Conservation (phyloP, 92 coral and sea anemone species). For the Actinostola sp. region DNA sequence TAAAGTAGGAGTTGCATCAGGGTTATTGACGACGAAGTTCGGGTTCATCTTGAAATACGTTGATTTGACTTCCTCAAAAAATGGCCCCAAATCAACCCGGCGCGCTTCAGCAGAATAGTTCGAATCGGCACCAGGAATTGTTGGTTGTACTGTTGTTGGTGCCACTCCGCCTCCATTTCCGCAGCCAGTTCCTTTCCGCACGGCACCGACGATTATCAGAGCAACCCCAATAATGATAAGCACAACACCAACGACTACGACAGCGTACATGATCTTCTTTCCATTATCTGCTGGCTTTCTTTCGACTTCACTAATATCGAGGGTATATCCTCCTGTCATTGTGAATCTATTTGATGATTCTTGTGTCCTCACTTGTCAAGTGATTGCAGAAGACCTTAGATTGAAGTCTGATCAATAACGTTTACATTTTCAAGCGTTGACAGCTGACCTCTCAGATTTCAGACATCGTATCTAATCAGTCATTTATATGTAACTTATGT, state of each 20-base stretch:
- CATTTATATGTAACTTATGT: not conserved
- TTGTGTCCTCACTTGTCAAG: too few relatives aligned
- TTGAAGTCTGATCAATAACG: not conserved
- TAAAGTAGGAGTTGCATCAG: constrained; percentile 57
- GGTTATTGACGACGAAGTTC: constrained; percentile 67
- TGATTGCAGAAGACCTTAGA: too few relatives aligned
- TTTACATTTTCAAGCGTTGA: not conserved
- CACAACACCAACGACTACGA: constrained; percentile 44
- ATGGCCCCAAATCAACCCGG: constrained; percentile 63
- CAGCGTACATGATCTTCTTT: constrained; percentile 21
- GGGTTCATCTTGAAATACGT: constrained; percentile 80
- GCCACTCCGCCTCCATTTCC: not conserved
- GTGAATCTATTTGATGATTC: not conserved
- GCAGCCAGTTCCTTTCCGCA: not conserved
- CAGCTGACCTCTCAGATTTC: not conserved
- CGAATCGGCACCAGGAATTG: constrained; percentile 11
- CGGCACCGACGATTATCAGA: constrained; percentile 64
- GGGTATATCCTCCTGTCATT: constrained; percentile 7
- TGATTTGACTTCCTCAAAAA: constrained; percentile 66
- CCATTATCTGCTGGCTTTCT: not conserved
- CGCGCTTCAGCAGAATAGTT: constrained; percentile 72
- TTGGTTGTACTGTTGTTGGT: constrained; percentile 10
- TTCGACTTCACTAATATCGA: constrained; percentile 23
- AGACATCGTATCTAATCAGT: not conserved
- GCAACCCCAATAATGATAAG: constrained; percentile 66